A percentile compares a stretch with the other conserved stretches of the same genome.
phyloP scores from a whole-genome alignment of 2,797 vertebrate genomes.

The Microctenopoma steveboyesi region DNA sequence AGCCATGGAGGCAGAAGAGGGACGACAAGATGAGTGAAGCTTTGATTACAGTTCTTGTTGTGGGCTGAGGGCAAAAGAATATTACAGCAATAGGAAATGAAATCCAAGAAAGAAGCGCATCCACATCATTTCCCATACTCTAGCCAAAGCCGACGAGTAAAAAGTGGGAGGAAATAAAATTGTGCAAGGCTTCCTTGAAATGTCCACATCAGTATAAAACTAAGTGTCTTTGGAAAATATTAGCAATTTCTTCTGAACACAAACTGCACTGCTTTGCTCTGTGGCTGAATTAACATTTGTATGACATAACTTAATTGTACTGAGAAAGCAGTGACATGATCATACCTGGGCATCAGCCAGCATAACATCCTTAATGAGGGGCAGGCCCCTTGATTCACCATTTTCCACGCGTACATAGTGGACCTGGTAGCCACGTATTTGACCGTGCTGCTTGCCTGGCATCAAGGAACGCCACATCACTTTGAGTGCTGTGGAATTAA shows the following conservation, averaged over 20 bases:
- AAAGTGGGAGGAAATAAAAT: constrained; percentile 23
- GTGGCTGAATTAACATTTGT: background rate
- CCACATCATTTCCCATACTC: constrained; percentile 31
- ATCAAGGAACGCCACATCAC: constrained; percentile 96
- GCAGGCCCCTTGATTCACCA: constrained; percentile 92
- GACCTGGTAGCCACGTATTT: constrained; percentile 98
- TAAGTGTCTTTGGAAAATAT: background rate
- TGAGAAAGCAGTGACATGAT: constrained; percentile 15
- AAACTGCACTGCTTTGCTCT: background rate
- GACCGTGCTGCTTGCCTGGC: constrained; percentile 93
- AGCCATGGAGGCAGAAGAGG: constrained; percentile 51
- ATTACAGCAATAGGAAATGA: constrained; percentile 61
- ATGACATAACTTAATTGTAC: background rate
- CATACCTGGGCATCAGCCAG: constrained; percentile 96
- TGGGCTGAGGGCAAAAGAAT: constrained; percentile 48
- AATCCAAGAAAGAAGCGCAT: constrained; percentile 44
- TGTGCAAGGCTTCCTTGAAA: constrained; percentile 24
- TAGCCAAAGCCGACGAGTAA: constrained; percentile 16
- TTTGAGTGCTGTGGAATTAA: constrained; percentile 94
- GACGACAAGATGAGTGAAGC: constrained; percentile 58
- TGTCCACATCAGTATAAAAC: background rate
- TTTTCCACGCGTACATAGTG: constrained; percentile 96
- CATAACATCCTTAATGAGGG: constrained; percentile 97
- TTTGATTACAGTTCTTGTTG: constrained; percentile 74
- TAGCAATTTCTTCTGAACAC: background rate